Conservation (phyloP, 2,797 vertebrate species). For the Basileuterus tristriatus region DNA sequence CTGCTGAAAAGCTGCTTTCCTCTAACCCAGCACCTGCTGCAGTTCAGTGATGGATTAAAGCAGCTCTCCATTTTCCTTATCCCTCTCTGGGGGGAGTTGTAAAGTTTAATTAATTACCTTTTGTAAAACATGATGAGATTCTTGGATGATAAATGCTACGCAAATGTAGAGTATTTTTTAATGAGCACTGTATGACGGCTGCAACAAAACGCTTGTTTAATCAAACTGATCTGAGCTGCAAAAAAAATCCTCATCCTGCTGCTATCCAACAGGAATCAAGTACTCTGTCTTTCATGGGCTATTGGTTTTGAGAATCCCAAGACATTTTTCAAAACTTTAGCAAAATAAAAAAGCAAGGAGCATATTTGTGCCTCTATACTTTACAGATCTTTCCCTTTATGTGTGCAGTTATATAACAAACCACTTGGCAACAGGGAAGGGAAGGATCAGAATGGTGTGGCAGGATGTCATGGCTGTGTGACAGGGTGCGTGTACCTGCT, state of each 20-base stretch:
- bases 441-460: not conserved
- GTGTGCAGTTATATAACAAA: not conserved
- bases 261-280: conserved; percentile 4
- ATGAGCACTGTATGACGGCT: conserved; percentile 20
- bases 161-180: conserved; percentile 56
- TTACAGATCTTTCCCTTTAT: not conserved
- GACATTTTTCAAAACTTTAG: conserved; percentile 2
- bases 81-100: conserved; percentile 44
- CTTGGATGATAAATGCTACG: conserved; percentile 53
- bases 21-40: conserved; percentile 35
- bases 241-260: conserved; percentile 20
- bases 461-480: not conserved
- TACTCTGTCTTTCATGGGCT: not conserved
- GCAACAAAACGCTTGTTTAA: conserved; percentile 45
- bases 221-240: conserved; percentile 29
- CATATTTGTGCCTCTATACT: not conserved
- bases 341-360: not conserved
- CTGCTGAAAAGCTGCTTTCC: conserved; percentile 44
- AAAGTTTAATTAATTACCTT: conserved; percentile 67
- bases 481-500: not conserved
- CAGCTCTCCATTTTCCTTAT: conserved; percentile 49
- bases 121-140: conserved; percentile 56
- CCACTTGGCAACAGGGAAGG: not conserved
- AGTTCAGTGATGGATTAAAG: conserved; percentile 55
- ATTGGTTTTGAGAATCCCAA: conserved; percentile 24